These are phyloP conservation scores for Leptodactylus fallax DNA, from an alignment of 2,797 vertebrate species.

Conservation along the genomic window DNA sequence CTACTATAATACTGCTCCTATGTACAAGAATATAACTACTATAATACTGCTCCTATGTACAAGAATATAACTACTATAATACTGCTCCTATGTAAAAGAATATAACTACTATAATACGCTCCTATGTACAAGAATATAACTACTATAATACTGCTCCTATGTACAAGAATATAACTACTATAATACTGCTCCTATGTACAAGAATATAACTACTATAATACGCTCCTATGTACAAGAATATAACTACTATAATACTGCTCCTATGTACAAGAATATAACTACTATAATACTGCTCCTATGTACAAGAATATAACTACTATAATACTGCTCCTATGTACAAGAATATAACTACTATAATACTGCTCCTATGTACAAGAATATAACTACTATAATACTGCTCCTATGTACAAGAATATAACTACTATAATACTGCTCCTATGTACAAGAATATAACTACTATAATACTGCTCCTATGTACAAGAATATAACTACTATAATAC, in stretches of 20 bases:
- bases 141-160: too few species aligned
- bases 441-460: background rate
- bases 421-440: background rate
- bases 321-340: background rate
- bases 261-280: constrained; percentile 1
- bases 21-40: background rate
- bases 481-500: constrained; percentile 9
- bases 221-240: background rate
- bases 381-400: background rate
- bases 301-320: constrained; percentile 1
- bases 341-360: background rate
- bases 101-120: too few species aligned
- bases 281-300: background rate
- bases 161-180: background rate
- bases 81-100: background rate
- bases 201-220: background rate
- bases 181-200: background rate
- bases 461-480: background rate
- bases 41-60: background rate
- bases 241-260: background rate
- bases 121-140: too few species aligned
- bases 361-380: background rate
- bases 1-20: background rate
- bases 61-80: constrained; percentile 13
- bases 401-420: background rate